Evolutionary conservation across 1,140 invertebrate genomes (phyloP).

Genomic region (Atta cephalotes): DNA sequence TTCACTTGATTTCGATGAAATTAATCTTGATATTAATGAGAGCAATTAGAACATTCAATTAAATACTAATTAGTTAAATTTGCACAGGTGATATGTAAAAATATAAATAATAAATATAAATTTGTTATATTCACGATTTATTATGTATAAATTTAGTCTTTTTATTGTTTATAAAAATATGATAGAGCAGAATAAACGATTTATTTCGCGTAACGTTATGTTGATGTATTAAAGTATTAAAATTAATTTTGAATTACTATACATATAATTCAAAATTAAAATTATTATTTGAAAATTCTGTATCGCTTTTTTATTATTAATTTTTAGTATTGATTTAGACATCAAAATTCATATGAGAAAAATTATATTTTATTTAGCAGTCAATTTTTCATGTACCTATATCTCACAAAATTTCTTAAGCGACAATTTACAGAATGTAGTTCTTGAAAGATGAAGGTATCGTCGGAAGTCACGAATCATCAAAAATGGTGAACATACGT

Average conservation of each 20-base stretch:
- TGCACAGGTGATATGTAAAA: not conserved
- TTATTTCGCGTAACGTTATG: not conserved
- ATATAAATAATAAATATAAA: not conserved
- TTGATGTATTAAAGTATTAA: not conserved
- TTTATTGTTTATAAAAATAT: not conserved
- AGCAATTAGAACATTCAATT: not conserved
- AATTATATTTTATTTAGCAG: not conserved
- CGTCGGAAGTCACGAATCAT: not conserved
- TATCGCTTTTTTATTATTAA: not conserved
- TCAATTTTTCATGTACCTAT: not conserved
- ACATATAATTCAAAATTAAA: not conserved
- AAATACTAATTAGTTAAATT: constrained; percentile 17
- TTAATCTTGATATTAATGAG: not conserved
- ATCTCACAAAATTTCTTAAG: not conserved
- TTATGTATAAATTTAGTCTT: not conserved
- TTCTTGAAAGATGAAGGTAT: not conserved
- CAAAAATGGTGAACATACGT: not conserved
- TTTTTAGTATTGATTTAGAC: not conserved
- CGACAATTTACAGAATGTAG: not conserved
- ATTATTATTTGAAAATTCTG: not conserved
- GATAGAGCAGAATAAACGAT: not conserved
- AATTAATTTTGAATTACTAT: not conserved
- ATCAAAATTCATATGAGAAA: not conserved
- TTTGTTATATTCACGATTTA: too few relatives aligned
- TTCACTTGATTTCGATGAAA: constrained; percentile 16